phyloP scores from a whole-genome alignment of 2,888 invertebrate species.

The Autographa pulchrina region DNA sequence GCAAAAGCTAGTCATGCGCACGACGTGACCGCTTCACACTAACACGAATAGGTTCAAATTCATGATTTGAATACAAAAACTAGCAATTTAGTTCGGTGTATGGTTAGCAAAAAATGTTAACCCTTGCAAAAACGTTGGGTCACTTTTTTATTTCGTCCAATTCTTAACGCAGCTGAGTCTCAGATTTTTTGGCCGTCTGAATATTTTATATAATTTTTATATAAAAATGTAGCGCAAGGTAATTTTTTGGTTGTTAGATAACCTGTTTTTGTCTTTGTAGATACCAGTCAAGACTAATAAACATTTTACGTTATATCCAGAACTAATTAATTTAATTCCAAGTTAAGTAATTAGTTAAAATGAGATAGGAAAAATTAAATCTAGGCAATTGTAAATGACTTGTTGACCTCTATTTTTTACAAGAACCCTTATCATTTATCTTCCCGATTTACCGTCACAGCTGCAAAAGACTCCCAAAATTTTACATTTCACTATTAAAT shows the following conservation, averaged over 20 bases:
- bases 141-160: slow-evolving; percentile 25
- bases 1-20: slow-evolving; percentile 22
- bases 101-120: background rate
- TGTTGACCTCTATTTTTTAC: slow-evolving; percentile 62
- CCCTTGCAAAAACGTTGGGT: slow-evolving; percentile 20
- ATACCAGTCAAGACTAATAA: too few relatives aligned
- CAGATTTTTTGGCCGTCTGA: slow-evolving; percentile 25
- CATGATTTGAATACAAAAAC: slow-evolving; percentile 43
- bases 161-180: slow-evolving; percentile 45
- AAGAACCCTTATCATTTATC: slow-evolving; percentile 24
- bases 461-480: background rate
- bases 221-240: background rate
- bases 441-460: slow-evolving; percentile 3
- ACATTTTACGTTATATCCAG: too few relatives aligned
- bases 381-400: slow-evolving; percentile 13
- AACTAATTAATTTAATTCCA: too few relatives aligned
- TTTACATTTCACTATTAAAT: background rate
- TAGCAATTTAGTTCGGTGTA: slow-evolving; percentile 17
- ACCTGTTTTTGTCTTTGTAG: background rate
- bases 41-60: slow-evolving; percentile 15
- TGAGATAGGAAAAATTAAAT: background rate
- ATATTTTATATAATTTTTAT: slow-evolving; percentile 34
- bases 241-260: background rate
- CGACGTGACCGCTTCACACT: slow-evolving; percentile 40
- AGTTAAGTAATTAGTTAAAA: too few relatives aligned